A percentile compares a stretch with the other conserved stretches of the same genome.
phyloP scores from a whole-genome alignment of 2,888 invertebrate species.

The Acanthoscelides obtectus region DNA sequence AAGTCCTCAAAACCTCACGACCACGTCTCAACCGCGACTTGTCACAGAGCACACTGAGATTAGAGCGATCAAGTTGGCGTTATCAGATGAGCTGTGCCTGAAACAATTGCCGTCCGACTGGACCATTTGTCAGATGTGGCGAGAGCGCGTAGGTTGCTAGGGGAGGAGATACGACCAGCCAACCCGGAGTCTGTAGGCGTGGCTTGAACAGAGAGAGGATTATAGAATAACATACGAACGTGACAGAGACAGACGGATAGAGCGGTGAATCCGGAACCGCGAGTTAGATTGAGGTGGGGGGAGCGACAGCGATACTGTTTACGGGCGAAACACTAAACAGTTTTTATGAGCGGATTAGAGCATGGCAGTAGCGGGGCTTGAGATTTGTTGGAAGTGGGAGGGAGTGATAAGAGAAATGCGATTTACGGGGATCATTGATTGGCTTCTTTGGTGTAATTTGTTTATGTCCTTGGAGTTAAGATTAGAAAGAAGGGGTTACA shows the following conservation, averaged over 20 bases:
- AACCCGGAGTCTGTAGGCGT: slow-evolving; percentile 18
- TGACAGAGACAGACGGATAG: slow-evolving; percentile 20
- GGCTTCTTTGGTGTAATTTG: slow-evolving; percentile 38
- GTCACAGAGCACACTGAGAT: not conserved
- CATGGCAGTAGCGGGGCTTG: slow-evolving; percentile 42
- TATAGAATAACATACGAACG: slow-evolving; percentile 7
- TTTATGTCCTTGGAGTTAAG: slow-evolving; percentile 30
- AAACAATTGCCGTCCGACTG: slow-evolving; percentile 24
- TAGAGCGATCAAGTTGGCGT: not conserved
- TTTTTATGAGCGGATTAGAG: slow-evolving; percentile 45
- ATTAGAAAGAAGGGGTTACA: not conserved
- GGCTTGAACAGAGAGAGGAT: slow-evolving; percentile 10
- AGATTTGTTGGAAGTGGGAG: slow-evolving; percentile 31
- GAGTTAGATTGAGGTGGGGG: slow-evolving; percentile 16
- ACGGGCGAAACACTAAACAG: slow-evolving; percentile 46
- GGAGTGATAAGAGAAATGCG: not conserved
- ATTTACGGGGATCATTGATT: slow-evolving; percentile 31
- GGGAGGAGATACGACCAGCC: slow-evolving; percentile 39
- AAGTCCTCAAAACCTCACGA: not conserved
- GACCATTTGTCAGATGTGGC: slow-evolving; percentile 26
- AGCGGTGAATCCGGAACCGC: not conserved
- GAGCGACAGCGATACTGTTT: slow-evolving; percentile 45
- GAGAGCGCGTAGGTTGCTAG: slow-evolving; percentile 39
- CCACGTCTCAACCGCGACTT: slow-evolving; percentile 4
- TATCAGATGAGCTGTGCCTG: slow-evolving; percentile 15